Evolutionary conservation across 2,113 vertebrate species (phyloP).

Genomic region (Cyanistes caeruleus): DNA sequence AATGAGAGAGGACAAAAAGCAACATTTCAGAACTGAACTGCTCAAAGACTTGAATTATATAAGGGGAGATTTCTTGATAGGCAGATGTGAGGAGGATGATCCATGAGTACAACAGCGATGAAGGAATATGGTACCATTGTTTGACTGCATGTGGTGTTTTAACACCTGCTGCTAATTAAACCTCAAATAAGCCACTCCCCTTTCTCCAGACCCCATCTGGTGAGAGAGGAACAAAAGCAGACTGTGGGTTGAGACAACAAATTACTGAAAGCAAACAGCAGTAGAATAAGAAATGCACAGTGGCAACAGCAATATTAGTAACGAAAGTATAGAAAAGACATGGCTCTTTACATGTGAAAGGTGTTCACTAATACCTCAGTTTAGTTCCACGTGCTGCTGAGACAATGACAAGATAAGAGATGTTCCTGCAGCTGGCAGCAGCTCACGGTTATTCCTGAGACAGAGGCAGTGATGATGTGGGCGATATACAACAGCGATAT

Average conservation of each 20-base stretch:
- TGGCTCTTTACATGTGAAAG: background rate
- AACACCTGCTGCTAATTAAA: background rate
- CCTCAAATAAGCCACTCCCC: background rate
- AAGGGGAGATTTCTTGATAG: background rate
- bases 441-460: background rate
- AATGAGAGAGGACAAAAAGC: background rate
- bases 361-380: background rate
- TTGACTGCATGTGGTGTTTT: background rate
- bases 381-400: background rate
- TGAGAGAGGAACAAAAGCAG: background rate
- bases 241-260: background rate
- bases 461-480: background rate
- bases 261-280: background rate
- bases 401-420: background rate
- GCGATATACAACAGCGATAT: accelerated
- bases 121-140: background rate
- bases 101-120: background rate
- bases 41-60: background rate
- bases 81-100: background rate
- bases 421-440: accelerated
- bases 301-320: background rate
- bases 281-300: background rate
- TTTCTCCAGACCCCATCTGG: background rate
- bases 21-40: background rate
- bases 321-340: background rate